Conservation (phyloP, 1,140 invertebrate genomes). For the Bombus sylvicola region DNA sequence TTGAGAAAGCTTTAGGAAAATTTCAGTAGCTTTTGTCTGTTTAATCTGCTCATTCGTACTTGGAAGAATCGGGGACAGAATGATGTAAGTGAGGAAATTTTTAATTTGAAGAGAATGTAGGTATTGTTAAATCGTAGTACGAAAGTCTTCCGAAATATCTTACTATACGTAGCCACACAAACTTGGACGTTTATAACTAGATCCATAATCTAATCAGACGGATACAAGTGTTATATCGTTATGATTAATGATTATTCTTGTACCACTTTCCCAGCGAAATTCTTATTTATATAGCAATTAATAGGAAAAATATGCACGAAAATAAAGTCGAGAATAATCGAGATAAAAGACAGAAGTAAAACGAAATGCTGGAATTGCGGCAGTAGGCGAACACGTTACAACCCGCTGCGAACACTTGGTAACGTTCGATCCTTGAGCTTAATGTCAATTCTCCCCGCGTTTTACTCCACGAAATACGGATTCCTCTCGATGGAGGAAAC, state of each 20-base stretch:
- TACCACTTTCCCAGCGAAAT: too few relatives aligned
- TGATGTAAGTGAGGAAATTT: neutral
- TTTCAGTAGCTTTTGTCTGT: too few relatives aligned
- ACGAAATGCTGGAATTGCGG: neutral
- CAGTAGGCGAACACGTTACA: neutral
- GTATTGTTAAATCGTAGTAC: too few relatives aligned
- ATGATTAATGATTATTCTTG: too few relatives aligned
- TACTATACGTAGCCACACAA: neutral
- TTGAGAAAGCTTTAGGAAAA: neutral
- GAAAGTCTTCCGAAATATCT: neutral
- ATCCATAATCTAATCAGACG: neutral
- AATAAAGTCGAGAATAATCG: too few relatives aligned
- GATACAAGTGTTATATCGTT: too few relatives aligned
- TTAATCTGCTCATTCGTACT: neutral
- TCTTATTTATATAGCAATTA: too few relatives aligned
- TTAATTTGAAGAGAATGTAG: neutral
- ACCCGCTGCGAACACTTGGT: neutral
- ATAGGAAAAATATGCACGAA: too few relatives aligned
- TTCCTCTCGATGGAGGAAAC: neutral
- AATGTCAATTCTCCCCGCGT: conserved; percentile 6
- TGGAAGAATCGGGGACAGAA: neutral
- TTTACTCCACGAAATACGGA: neutral
- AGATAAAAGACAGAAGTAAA: too few relatives aligned
- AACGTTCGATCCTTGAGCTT: neutral
- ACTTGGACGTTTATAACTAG: neutral